A percentile compares a stretch with the other conserved stretches of the same genome.
phyloP scores from a whole-genome alignment of 2,113 vertebrate species.

The Perognathus longimembris region DNA sequence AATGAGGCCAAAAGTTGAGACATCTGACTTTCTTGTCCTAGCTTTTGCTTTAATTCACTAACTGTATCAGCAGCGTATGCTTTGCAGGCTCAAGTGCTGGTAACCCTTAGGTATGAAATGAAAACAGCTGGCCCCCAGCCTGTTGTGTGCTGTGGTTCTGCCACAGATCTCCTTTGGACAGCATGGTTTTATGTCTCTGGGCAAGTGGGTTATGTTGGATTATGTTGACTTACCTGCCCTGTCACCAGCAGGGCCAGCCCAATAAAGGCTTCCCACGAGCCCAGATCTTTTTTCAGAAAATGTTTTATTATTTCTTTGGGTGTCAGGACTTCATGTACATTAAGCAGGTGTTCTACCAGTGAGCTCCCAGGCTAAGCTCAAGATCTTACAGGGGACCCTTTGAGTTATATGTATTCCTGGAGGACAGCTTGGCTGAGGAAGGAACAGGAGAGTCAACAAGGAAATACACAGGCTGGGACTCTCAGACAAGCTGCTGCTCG shows the following conservation, averaged over 20 bases:
- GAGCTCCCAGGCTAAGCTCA: not conserved
- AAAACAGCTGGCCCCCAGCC: no score
- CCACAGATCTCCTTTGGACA: not conserved
- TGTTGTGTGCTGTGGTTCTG: not conserved
- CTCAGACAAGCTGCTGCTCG: not conserved
- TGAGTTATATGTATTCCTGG: not conserved
- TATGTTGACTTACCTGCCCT: not conserved
- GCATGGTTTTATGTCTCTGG: not conserved
- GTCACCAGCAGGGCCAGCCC: not conserved
- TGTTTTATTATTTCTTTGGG: no score
- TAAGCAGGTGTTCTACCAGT: no score
- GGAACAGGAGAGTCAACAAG: conserved; percentile 69
- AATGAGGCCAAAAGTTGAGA: not conserved
- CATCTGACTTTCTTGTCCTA: not conserved
- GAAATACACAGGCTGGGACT: conserved; percentile 25
- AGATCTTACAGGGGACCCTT: not conserved
- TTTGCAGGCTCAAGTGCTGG: not conserved
- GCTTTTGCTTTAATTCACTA: conserved; percentile 22
- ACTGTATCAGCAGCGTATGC: not conserved
- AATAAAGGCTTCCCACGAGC: not conserved
- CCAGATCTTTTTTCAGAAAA: not conserved
- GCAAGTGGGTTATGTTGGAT: not conserved
- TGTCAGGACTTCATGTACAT: not conserved
- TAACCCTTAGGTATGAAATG: not conserved
- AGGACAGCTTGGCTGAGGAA: conserved; percentile 14